A percentile compares a stretch with the other conserved stretches of the same genome.
Conservation (phyloP, 2,888 invertebrate genomes). For the Muscina levida region DNA sequence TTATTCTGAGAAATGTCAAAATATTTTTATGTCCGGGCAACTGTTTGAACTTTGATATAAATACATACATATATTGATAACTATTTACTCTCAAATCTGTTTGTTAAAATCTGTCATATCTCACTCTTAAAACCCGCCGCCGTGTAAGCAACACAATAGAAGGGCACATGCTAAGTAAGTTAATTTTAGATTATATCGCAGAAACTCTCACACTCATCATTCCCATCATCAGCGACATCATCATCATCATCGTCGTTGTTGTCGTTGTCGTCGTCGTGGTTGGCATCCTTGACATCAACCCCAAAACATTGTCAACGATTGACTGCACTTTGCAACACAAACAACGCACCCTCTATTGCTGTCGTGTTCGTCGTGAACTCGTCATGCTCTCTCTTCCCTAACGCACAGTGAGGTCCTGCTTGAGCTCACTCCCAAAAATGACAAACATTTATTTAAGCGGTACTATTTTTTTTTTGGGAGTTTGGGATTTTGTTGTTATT, state of each 20-base stretch:
- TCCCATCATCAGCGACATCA: slow-evolving; percentile 15
- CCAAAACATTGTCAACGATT: slow-evolving; percentile 58
- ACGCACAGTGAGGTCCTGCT: no score
- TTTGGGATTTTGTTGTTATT: slow-evolving; percentile 28
- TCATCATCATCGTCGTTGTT: slow-evolving; percentile 16
- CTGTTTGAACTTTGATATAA: no score
- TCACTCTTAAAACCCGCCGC: no score
- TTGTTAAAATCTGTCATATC: no score
- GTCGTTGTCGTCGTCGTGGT: background rate
- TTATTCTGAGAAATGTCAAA: no score
- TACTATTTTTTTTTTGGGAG: slow-evolving; percentile 46
- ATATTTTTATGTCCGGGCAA: no score
- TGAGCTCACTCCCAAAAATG: slow-evolving; percentile 36
- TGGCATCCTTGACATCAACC: slow-evolving; percentile 56
- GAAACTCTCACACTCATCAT: slow-evolving; percentile 41
- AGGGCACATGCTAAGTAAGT: slow-evolving; percentile 55
- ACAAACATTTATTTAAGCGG: slow-evolving; percentile 56
- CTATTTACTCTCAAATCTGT: no score
- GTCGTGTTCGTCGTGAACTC: slow-evolving; percentile 19
- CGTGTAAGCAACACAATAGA: no score
- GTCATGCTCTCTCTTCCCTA: background rate
- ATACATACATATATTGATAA: no score
- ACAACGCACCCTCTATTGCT: slow-evolving; percentile 27
- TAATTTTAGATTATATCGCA: slow-evolving; percentile 57
- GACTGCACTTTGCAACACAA: slow-evolving; percentile 63